Base-by-base conservation (phyloP, 2,797 vertebrate species). In the Megalops cyprinoides region DNA sequence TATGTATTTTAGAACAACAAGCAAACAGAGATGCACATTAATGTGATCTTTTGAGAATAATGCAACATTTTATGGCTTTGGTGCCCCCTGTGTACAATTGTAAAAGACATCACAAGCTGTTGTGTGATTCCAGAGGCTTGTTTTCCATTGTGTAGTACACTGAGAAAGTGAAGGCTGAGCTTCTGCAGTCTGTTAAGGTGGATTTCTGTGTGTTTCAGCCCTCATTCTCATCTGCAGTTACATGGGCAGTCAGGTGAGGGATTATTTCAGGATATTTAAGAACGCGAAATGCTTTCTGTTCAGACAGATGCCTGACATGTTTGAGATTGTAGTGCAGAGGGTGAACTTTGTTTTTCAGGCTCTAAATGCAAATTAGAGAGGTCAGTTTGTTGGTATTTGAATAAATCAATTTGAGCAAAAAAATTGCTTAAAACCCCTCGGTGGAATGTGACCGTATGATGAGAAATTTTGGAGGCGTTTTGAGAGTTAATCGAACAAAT, bases 41-140 rank as follows among this genome's bases (percentile, higher is more conserved):
- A 79, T 87, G 87, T 87, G 85, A 89, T 91, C 87, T 91, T 92
- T 91, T 89, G 87, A 91, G 91, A 89, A 86, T 91, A 92, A 92
- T 91, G 91, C 91, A 88, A 90, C 62, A 82, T 89, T 89, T 89
- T 90, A 89, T 84, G 86, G 79, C 81, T 73, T 83, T 84, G 49
- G 86, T 86, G 81, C 86, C 89, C 89, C 91, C 89, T 39, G 79
- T 87, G 85, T 71, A 90, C 91, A 90, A 89, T 89, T 88, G 58
- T 92, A 92, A 93, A 92, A 93, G 87, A 89, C 89, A 88, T 87
- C 82, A 88, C n/a, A 44, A 48, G 73, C 46, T 48, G 3, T 74
- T 74, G 3, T 8, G n/a, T 48, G 44, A 12, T 31, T 48, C 46
- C 46, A 28, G n/a, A 28, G 4, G 18, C 42, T 39, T 77, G 37